These are phyloP conservation scores for Pharmacophagus antenor DNA, from an alignment of 2,888 invertebrate species.

Conservation along the genomic window DNA sequence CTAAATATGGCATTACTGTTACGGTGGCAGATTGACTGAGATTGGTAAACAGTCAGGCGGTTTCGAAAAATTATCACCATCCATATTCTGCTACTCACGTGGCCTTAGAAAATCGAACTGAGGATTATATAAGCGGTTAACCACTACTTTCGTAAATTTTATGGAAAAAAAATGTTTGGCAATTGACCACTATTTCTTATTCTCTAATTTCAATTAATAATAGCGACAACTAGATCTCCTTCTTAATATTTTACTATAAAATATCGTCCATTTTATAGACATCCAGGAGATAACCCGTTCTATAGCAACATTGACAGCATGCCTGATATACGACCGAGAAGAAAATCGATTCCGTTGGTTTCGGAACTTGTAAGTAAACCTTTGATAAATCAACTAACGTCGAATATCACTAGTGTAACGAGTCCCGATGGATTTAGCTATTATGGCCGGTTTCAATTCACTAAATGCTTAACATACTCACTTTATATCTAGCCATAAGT, in stretches of 20 bases:
- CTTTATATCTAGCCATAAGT: constrained; percentile 10
- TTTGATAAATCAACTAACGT: constrained; percentile 33
- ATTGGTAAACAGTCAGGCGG: no score
- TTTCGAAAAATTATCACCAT: no score
- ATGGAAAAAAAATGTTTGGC: no score
- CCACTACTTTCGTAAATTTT: no score
- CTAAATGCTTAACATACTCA: constrained; percentile 4
- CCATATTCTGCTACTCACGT: no score
- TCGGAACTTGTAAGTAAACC: constrained; percentile 96
- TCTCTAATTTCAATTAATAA: no score
- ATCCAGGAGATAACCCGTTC: constrained; percentile 98
- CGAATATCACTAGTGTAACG: constrained; percentile 33
- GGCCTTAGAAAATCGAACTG: no score
- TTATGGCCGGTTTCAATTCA: constrained; percentile 66
- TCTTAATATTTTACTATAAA: background rate
- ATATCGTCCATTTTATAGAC: constrained; percentile 76
- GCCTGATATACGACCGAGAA: constrained; percentile 98
- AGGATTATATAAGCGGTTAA: no score
- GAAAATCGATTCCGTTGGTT: constrained; percentile 98
- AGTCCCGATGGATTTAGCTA: constrained; percentile 57
- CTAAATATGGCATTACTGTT: no score
- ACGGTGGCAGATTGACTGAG: no score
- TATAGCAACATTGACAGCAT: constrained; percentile 99
- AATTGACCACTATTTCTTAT: no score
- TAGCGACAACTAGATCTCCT: no score